Evolutionary conservation across 2,888 invertebrate genomes (phyloP).

Genomic region (Homarus gammarus): DNA sequence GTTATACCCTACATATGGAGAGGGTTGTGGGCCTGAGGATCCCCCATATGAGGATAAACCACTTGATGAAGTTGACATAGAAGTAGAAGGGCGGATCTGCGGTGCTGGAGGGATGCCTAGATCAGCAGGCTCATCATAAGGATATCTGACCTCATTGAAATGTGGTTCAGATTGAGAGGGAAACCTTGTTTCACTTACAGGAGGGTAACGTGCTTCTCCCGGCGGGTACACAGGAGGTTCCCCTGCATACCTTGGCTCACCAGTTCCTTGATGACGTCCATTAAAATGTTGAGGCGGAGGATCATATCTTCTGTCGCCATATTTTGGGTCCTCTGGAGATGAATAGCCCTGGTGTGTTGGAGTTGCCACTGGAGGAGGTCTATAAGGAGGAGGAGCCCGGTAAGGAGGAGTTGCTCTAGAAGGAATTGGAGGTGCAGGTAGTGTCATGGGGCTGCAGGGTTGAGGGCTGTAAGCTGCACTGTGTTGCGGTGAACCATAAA

Average conservation of each 20-base stretch:
- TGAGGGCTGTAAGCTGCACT: slow-evolving; percentile 35
- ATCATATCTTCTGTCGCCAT: slow-evolving; percentile 34
- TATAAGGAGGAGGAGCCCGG: slow-evolving; percentile 76
- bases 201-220: slow-evolving; percentile 39
- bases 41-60: slow-evolving; percentile 66
- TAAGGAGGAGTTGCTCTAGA: slow-evolving; percentile 52
- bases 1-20: slow-evolving; percentile 78
- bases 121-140: slow-evolving; percentile 74
- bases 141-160: slow-evolving; percentile 22
- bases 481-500: slow-evolving; percentile 48
- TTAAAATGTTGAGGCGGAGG: slow-evolving; percentile 32
- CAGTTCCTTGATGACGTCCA: slow-evolving; percentile 33
- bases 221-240: slow-evolving; percentile 29
- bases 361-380: slow-evolving; percentile 76
- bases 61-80: slow-evolving; percentile 78
- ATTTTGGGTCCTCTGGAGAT: slow-evolving; percentile 24
- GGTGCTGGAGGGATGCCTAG: slow-evolving; percentile 75
- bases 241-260: slow-evolving; percentile 50
- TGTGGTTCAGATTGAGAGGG: slow-evolving; percentile 15
- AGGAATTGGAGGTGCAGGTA: slow-evolving; percentile 49
- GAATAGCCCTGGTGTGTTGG: slow-evolving; percentile 54
- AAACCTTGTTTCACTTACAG: slow-evolving; percentile 17
- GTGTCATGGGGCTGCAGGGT: slow-evolving; percentile 31
- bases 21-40: slow-evolving; percentile 77
- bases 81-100: slow-evolving; percentile 64